Evolutionary conservation across 2,888 invertebrate genomes (phyloP).

Genomic region (Camptogramma bilineatum): DNA sequence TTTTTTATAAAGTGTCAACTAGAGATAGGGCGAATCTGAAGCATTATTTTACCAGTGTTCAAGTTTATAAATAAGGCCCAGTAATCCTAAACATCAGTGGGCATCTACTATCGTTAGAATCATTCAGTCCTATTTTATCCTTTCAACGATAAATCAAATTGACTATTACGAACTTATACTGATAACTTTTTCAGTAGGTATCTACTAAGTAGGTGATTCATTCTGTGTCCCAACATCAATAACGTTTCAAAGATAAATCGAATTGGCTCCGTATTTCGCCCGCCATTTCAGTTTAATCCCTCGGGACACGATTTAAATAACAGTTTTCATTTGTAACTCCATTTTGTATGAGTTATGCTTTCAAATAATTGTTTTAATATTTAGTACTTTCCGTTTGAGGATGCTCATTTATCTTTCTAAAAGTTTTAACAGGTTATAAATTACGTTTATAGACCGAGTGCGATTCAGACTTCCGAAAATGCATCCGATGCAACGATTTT

Average conservation of each 20-base stretch:
- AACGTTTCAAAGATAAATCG: slow-evolving; percentile 24
- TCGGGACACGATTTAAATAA: slow-evolving; percentile 29
- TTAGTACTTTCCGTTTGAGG: neutral
- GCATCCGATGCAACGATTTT: no score
- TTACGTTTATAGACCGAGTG: no score
- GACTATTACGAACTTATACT: neutral
- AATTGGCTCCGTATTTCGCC: slow-evolving; percentile 16
- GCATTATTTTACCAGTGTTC: no score
- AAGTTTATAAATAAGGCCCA: no score
- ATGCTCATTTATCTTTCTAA: neutral
- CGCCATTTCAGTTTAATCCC: slow-evolving; percentile 27
- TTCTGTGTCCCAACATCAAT: slow-evolving; percentile 14
- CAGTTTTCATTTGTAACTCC: slow-evolving; percentile 30
- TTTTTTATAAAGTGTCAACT: no score
- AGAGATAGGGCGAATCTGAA: no score
- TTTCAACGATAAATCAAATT: neutral
- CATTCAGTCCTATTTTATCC: no score
- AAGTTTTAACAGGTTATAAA: no score
- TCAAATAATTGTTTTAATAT: slow-evolving; percentile 9
- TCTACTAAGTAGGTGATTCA: slow-evolving; percentile 3
- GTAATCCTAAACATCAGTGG: no score
- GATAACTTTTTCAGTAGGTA: neutral
- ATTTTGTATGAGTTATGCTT: slow-evolving; percentile 29
- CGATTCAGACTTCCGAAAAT: no score
- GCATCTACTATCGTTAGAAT: no score